phyloP scores from a whole-genome alignment of 35 echinoderm and acorn worm genomes.

The Amphiura filiformis region DNA sequence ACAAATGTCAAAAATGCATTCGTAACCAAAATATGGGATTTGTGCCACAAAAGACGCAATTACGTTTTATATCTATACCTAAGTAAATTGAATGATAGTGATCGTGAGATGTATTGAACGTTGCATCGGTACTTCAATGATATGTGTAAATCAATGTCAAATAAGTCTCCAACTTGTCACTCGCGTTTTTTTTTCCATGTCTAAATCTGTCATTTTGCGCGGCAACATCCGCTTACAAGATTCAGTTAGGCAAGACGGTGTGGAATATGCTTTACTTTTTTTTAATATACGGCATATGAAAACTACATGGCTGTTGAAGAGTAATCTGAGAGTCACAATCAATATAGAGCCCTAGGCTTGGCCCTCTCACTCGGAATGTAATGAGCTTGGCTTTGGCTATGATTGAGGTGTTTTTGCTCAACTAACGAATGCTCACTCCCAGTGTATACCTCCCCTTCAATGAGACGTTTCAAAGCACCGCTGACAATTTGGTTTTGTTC shows the following conservation, averaged over 20 bases:
- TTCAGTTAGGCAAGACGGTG: not conserved
- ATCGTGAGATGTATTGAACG: not conserved
- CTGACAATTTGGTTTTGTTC: not conserved
- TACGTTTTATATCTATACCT: no score
- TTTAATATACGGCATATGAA: constrained; percentile 9
- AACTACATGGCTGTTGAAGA: not conserved
- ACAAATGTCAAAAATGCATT: no score
- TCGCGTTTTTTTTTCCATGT: not conserved
- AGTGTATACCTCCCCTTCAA: not conserved
- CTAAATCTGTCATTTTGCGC: not conserved
- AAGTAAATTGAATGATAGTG: constrained; percentile 6
- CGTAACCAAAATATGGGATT: no score
- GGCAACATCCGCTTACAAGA: not conserved
- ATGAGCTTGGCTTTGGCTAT: not conserved
- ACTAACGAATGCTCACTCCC: constrained; percentile 12
- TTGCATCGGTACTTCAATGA: not conserved
- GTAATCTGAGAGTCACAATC: constrained; percentile 1
- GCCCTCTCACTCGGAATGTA: not conserved
- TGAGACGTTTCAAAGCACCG: not conserved
- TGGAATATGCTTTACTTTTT: not conserved
- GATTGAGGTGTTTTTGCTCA: not conserved
- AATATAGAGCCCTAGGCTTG: not conserved
- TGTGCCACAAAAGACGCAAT: no score
- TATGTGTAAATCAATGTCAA: constrained; percentile 12
- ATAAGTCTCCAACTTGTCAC: not conserved